A percentile compares a stretch with the other conserved stretches of the same genome.
phyloP scores from a whole-genome alignment of 2,113 vertebrate genomes.

The Budorcas taxicolor region DNA sequence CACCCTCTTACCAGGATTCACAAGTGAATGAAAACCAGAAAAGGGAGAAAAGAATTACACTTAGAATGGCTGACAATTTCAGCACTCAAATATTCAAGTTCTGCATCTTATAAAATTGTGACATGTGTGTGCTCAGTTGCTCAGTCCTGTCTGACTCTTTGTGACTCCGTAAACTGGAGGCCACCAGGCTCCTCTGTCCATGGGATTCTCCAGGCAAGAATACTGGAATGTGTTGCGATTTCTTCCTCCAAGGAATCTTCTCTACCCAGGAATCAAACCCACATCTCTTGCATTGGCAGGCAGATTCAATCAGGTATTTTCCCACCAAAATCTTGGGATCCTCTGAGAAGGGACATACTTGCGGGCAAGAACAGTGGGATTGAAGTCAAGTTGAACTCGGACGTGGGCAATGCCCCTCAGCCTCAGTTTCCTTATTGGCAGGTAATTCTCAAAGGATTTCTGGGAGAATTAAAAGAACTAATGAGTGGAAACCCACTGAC shows the following conservation, averaged over 20 bases:
- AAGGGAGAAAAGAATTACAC: not conserved
- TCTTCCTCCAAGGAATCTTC: not conserved
- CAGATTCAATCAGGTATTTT: not conserved
- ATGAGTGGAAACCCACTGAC: not conserved
- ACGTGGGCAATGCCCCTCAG: not conserved
- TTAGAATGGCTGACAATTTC: constrained; percentile 11
- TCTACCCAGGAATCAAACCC: not conserved
- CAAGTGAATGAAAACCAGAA: constrained; percentile 31
- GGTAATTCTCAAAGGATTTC: not conserved
- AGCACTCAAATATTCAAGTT: not conserved
- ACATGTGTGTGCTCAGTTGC: not conserved
- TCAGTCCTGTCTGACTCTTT: not conserved
- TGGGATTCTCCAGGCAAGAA: not conserved
- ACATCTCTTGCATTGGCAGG: not conserved
- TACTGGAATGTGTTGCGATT: not conserved
- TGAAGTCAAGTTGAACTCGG: not conserved
- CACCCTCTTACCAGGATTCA: not conserved
- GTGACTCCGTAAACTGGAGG: not conserved
- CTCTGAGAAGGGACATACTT: not conserved
- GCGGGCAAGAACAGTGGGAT: no score
- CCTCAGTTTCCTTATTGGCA: not conserved
- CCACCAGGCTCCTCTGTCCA: not conserved
- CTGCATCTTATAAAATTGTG: not conserved
- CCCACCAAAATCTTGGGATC: not conserved
- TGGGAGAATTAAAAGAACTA: not conserved